A percentile compares a stretch with the other conserved stretches of the same genome.
phyloP scores from a whole-genome alignment of 2,113 vertebrate genomes.

The Saiga tatarica region DNA sequence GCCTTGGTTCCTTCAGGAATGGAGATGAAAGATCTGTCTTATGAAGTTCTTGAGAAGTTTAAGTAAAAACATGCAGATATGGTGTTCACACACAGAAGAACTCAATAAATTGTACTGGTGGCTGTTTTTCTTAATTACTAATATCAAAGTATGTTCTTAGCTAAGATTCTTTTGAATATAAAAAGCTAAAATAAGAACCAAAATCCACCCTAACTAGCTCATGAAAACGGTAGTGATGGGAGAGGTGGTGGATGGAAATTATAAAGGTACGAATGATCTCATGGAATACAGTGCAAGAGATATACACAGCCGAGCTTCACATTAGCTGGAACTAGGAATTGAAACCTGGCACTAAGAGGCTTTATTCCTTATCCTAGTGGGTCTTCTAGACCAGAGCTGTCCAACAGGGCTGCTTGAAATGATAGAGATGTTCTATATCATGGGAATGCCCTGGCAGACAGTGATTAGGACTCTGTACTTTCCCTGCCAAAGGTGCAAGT shows the following conservation, averaged over 20 bases:
- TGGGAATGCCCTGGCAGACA: not conserved
- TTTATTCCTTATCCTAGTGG: not conserved
- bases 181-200: not conserved
- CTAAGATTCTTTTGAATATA: not conserved
- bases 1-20: not conserved
- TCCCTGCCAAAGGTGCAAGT: not conserved
- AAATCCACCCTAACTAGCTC: not conserved
- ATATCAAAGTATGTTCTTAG: not conserved
- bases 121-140: not conserved
- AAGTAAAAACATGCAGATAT: not conserved
- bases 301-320: not conserved
- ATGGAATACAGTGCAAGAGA: not conserved
- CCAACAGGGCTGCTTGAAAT: too few relatives aligned
- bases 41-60: not conserved
- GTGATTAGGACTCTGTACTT: not conserved
- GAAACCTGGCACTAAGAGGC: not conserved
- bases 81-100: not conserved
- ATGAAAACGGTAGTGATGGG: not conserved
- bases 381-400: not conserved
- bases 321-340: not conserved
- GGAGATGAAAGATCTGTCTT: not conserved
- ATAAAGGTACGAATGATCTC: not conserved
- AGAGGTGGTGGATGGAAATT: not conserved
- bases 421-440: not conserved
- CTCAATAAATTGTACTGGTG: not conserved